Base-by-base conservation (phyloP, 2,797 vertebrate species). In the Momotus momota region DNA sequence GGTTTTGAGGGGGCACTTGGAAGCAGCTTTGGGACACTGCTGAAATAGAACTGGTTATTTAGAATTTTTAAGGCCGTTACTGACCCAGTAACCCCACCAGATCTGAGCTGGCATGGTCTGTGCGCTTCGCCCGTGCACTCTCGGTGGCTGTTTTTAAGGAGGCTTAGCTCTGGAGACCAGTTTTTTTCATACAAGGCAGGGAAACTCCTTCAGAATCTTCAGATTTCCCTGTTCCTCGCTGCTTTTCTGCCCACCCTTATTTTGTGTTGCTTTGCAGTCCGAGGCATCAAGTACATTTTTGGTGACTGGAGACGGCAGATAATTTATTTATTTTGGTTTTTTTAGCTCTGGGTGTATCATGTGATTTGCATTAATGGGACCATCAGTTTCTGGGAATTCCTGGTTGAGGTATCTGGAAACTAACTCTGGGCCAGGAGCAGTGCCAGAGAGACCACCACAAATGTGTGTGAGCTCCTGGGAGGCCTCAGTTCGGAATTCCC, bases 191-290 rank as follows among this genome's bases (percentile, higher is more conserved):
- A 46, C n/a, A 18, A 77, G 27, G 35, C 66, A 49, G 33, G 23
- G 86, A 91, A 77, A 40, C 49, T 62, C 64, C 61, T 83, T 40
- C 9, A 52, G 54, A 81, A 52, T 9, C 31, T 0, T 60, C 6
- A 3, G 7, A 33, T 92, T 89, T 64, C 81, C 70, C 62, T 54
- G 8, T 51, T 55, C 73, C 54, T 83, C 31, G 27, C 57, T 46
- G 29, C 69, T 16, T 93, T 70, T 60, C 14, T 67, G 52, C 77
- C 43, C 38, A 31, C n/a, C 51, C 33, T 57, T 88, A 0, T 62
- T 66, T 66, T n/a, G 45, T 74, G 75, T 82, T 89, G 93, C 85
- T 95, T 95, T 92, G 93, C 88, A 82, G 45, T 33, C 60, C 66
- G 86, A 79, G 55, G 49, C 90, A 78, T 67, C 23, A 17, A 73